Conservation (phyloP, 2,113 vertebrate genomes). For the Acrocephalus arundinaceus region DNA sequence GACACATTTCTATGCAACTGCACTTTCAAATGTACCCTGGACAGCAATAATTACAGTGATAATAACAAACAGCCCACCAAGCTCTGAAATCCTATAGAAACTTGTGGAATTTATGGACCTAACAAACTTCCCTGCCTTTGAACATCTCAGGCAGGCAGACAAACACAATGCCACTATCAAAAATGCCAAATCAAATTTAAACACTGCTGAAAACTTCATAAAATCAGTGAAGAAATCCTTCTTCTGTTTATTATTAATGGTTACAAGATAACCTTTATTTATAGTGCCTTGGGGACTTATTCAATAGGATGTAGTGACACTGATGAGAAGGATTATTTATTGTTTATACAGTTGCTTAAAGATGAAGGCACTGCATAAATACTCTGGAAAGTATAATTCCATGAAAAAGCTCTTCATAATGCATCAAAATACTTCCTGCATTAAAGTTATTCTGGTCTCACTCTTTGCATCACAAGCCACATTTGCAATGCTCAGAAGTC, state of each 20-base stretch:
- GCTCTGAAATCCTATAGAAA: neutral
- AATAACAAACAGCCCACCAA: neutral
- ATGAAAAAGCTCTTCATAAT: neutral
- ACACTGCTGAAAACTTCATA: neutral
- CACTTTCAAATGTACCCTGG: neutral
- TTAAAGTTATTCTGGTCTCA: neutral
- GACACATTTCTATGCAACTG: neutral
- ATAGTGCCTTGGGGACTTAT: neutral
- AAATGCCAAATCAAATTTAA: neutral
- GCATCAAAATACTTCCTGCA: neutral
- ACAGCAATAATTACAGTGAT: neutral
- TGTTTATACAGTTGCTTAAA: constrained; percentile 25
- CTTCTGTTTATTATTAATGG: neutral
- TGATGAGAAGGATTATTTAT: constrained; percentile 42
- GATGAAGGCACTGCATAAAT: neutral
- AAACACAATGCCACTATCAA: neutral
- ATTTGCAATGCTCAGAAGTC: neutral
- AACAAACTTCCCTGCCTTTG: neutral
- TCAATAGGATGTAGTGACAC: constrained; percentile 13
- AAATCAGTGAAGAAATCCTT: neutral
- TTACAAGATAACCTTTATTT: constrained; percentile 38
- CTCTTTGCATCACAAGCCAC: neutral
- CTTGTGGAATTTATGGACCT: neutral
- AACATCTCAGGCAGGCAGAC: neutral
- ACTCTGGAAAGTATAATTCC: neutral